Conservation (phyloP, 2,888 invertebrate species). For the Melikaiella ostensackeni region DNA sequence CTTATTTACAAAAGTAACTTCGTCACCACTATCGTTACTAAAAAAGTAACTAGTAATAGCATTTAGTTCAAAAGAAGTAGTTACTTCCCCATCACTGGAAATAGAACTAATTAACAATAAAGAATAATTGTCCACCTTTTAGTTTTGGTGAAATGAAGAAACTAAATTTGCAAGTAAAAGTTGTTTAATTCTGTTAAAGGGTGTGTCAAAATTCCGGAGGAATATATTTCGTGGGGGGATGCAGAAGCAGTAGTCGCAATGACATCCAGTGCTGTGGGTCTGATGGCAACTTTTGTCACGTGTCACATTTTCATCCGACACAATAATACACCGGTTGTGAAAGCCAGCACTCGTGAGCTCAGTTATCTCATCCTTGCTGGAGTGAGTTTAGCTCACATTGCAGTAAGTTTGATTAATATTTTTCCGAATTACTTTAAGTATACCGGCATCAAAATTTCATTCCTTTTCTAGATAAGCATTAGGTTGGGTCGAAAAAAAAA, state of each 20-base stretch:
- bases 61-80: too few species aligned
- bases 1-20: too few species aligned
- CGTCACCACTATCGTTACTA: too few species aligned
- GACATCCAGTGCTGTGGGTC: conserved; percentile 81
- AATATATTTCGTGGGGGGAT: conserved; percentile 82
- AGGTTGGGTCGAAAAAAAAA: not conserved
- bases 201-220: conserved; percentile 81
- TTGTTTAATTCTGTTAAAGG: conserved; percentile 69
- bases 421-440: not conserved
- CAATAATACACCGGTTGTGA: conserved; percentile 88
- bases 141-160: not conserved
- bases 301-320: conserved; percentile 82
- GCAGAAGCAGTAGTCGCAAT: conserved; percentile 82
- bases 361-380: conserved; percentile 86
- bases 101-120: too few species aligned
- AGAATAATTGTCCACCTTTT: too few species aligned
- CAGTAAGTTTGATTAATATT: conserved; percentile 57
- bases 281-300: conserved; percentile 81
- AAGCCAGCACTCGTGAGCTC: conserved; percentile 82
- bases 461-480: not conserved
- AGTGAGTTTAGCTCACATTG: conserved; percentile 68
- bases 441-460: not conserved
- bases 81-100: too few species aligned
- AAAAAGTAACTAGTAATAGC: too few species aligned
- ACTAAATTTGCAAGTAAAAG: not conserved